Base-by-base conservation (phyloP, 2,113 vertebrate species). In the Hemiprocne comata region DNA sequence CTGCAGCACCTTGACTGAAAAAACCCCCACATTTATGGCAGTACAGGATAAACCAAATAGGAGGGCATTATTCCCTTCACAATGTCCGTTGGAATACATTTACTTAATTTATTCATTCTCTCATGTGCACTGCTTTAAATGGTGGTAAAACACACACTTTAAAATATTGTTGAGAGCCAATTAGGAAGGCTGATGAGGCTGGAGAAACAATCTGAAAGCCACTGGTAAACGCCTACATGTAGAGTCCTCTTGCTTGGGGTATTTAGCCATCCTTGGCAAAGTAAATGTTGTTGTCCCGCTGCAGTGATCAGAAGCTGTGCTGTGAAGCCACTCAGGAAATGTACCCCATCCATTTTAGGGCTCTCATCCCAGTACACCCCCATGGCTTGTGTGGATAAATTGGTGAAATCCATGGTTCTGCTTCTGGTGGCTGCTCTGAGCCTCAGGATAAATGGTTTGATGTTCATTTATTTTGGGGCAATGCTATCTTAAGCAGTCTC, bases 1-100 rank as follows among this genome's bases (percentile, higher is more conserved):
- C 96, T 96, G 80, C 71, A 95, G 81, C 84, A 97, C 83, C 92
- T 88, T 76, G 94, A 38, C 88, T 95, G 79, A 82, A 94, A 92
- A 82, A 84, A 12, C 1, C 3, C 26, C 31, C 40, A 86, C 95
- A 91, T 97, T 97, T 97, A 96, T 93, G 97, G 85, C 88, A 92
- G 69, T 51, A 65, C 33, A 42, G 75, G 85, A 85, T 94, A 92
- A 84, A 75, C 91, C 81, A 51, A 92, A 86, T 25, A 29, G 73
- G 71, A 95, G 91, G 58, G 64, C 84, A 74, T 95, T 94, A 77
- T 96, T 95, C 85, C 81, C n/a, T 17, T 38, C 85, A 89, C 64
- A 84, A 26, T 91, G 94, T 91, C 95, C 90, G 67, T 81, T 89
- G 67, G 62, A 92, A 83, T 97, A 85, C 14, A 34, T 96, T 92